A percentile compares a stretch with the other conserved stretches of the same genome.
Conservation (phyloP, 2,113 vertebrate species). For the Scortum barcoo region DNA sequence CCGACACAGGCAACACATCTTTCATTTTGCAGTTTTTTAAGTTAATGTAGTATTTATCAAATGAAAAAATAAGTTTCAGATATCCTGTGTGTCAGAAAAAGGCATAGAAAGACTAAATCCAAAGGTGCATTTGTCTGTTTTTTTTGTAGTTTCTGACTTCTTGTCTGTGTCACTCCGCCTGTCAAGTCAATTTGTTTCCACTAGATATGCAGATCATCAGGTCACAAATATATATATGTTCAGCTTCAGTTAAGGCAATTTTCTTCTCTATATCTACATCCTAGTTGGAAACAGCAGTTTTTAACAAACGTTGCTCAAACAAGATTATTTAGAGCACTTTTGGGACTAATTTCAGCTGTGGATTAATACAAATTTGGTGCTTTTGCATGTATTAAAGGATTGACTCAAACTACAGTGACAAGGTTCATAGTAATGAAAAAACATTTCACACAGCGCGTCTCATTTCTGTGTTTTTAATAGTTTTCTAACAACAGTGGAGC, state of each 20-base stretch:
- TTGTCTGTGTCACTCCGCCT: background rate
- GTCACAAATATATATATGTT: background rate
- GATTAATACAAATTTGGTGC: background rate
- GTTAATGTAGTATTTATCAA: background rate
- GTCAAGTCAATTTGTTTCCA: background rate
- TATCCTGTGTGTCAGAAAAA: no score
- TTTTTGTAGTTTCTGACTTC: background rate
- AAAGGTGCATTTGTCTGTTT: background rate
- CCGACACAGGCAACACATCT: slow-evolving; percentile 3
- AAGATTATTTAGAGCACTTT: background rate
- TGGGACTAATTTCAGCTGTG: background rate
- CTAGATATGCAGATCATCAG: background rate
- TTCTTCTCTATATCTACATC: background rate
- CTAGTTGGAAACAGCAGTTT: background rate
- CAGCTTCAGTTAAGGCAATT: background rate
- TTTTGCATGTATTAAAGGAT: background rate
- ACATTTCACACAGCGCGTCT: background rate
- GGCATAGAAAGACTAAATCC: background rate
- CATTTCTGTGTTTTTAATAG: no score
- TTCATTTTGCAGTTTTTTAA: no score
- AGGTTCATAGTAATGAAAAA: background rate
- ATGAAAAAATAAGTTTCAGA: no score
- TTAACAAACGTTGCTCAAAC: background rate
- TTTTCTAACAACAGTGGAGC: no score
- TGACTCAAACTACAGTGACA: background rate